These are phyloP conservation scores for Orussus abietinus DNA, from an alignment of 1,140 invertebrate species.

Conservation along the genomic window DNA sequence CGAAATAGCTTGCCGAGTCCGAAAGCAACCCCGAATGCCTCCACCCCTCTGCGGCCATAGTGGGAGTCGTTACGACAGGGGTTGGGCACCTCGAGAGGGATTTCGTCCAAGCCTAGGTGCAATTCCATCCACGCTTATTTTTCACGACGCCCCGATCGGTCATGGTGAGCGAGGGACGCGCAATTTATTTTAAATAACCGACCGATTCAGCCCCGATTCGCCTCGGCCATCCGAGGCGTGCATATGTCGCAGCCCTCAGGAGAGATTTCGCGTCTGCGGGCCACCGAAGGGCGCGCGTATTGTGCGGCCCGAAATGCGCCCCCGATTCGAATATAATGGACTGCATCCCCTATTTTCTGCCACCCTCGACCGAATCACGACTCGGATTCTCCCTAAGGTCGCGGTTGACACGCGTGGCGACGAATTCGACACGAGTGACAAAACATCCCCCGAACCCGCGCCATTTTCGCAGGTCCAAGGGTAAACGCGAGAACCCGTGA, in stretches of 20 bases:
- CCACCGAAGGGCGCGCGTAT: constrained; percentile 27
- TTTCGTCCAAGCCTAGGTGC: no score
- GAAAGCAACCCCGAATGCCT: no score
- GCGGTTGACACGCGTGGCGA: constrained; percentile 34
- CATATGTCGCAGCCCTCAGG: constrained; percentile 29
- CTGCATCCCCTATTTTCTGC: constrained; percentile 28
- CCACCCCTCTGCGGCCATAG: no score
- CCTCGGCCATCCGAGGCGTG: constrained; percentile 26
- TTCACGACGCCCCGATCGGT: constrained; percentile 22
- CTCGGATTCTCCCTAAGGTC: constrained; percentile 21
- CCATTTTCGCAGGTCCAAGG: no score
- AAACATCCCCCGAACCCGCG: constrained; percentile 27
- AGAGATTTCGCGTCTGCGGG: no score
- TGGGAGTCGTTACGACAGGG: no score
- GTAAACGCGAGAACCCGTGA: no score
- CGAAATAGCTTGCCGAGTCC: no score
- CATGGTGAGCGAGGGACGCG: constrained; percentile 21
- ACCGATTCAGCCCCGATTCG: constrained; percentile 26
- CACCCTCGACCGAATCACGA: constrained; percentile 10
- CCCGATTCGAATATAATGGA: constrained; percentile 41
- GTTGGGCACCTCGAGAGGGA: no score
- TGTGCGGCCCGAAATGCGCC: constrained; percentile 33
- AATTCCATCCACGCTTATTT: no score
- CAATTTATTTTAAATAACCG: constrained; percentile 33
- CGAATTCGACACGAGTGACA: constrained; percentile 38